A percentile compares a stretch with the other conserved stretches of the same genome.
Evolutionary conservation across 2,113 vertebrate species (phyloP).

Genomic region (Erpornis zantholeuca): DNA sequence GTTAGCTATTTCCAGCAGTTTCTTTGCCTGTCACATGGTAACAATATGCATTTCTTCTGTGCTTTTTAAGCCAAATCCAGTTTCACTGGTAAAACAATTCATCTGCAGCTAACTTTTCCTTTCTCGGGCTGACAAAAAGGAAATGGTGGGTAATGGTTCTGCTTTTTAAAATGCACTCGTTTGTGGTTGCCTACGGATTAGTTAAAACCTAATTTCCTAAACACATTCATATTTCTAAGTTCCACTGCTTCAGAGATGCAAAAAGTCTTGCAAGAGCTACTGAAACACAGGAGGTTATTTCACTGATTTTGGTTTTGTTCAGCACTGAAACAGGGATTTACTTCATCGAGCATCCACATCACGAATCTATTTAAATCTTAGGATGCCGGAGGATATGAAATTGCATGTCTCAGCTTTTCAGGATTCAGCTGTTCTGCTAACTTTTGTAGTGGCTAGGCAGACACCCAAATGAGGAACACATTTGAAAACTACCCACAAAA

Average conservation of each 20-base stretch:
- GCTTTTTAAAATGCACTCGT: background rate
- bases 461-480: background rate
- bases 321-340: background rate
- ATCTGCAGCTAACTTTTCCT: background rate
- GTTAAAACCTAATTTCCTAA: background rate
- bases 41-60: background rate
- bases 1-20: background rate
- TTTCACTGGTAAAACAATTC: background rate
- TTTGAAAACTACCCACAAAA: background rate
- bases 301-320: background rate
- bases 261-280: background rate
- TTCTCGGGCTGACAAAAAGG: background rate
- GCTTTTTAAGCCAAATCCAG: background rate
- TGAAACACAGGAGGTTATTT: background rate
- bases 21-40: background rate
- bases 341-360: background rate
- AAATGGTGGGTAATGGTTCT: background rate
- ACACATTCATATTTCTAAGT: background rate
- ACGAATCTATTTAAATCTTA: background rate
- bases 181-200: background rate
- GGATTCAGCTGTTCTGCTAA: background rate
- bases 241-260: background rate
- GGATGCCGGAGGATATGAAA: background rate
- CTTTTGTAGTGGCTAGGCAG: background rate
- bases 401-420: background rate